These are phyloP conservation scores for Protomyctophum bolini DNA, from an alignment of 2,113 vertebrate species.

Conservation along the genomic window DNA sequence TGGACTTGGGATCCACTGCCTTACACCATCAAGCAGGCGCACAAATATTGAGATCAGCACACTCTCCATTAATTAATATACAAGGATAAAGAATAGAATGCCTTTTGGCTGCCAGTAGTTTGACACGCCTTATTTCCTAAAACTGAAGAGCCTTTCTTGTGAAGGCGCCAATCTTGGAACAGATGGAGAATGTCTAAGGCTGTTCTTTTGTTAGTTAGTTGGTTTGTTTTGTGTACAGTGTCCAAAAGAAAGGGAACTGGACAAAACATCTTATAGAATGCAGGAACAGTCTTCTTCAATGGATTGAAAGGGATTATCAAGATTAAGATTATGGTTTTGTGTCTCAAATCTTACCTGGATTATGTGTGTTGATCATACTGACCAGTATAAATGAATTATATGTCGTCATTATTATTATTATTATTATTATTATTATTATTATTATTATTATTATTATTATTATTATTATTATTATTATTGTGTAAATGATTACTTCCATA, in stretches of 20 bases:
- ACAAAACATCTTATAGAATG: not conserved
- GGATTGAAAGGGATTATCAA: constrained; percentile 27
- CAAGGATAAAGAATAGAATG: no score
- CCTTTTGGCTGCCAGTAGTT: not conserved
- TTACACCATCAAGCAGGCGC: no score
- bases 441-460: constrained; percentile 11
- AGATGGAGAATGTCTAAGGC: constrained; percentile 21
- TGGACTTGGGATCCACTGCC: no score
- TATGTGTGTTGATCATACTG: constrained; percentile 35
- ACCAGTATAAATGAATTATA: constrained; percentile 18
- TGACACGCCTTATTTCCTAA: not conserved
- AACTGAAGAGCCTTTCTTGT: not conserved
- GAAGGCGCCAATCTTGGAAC: constrained; percentile 20
- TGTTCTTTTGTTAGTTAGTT: constrained; percentile 8
- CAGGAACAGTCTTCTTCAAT: not conserved
- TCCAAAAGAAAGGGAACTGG: not conserved
- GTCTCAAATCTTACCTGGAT: constrained; percentile 54
- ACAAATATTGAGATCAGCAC: no score
- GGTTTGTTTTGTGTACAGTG: constrained; percentile 27
- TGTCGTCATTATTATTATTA: not conserved
- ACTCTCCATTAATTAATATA: no score
- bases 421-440: not conserved
- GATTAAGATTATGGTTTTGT: constrained; percentile 28
- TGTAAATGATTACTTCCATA: constrained; percentile 28
- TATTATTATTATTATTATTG: constrained; percentile 1